These are phyloP conservation scores for Thalassoma bifasciatum DNA, from an alignment of 2,113 vertebrate species.

Conservation along the genomic window DNA sequence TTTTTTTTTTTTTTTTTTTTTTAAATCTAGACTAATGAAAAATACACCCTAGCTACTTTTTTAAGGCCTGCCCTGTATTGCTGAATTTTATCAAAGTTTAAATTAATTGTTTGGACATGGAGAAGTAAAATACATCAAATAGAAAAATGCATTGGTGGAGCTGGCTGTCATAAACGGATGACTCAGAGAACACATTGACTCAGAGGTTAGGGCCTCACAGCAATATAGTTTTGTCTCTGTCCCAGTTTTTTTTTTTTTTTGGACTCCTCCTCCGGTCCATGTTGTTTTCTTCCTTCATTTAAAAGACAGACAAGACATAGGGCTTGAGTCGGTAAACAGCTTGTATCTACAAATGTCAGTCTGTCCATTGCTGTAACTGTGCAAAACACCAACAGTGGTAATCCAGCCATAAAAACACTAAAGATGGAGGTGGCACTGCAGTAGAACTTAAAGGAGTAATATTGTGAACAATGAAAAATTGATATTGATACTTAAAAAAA, in stretches of 20 bases:
- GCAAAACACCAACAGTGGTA: neutral
- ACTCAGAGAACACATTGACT: slow-evolving; percentile 1
- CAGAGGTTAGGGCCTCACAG: slow-evolving; percentile 6
- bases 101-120: neutral
- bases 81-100: no score
- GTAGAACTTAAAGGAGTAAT: neutral
- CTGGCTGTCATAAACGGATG: neutral
- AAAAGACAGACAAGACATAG: slow-evolving; percentile 6
- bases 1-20: no score
- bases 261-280: neutral
- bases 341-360: slow-evolving; percentile 18
- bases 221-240: neutral
- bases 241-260: slow-evolving; percentile 10
- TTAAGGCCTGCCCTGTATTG: no score
- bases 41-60: no score
- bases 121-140: neutral
- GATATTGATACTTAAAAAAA: neutral
- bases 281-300: slow-evolving; percentile 3
- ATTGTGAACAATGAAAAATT: neutral
- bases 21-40: no score
- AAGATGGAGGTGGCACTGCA: neutral
- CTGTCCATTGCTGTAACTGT: neutral
- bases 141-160: neutral
- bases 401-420: neutral
- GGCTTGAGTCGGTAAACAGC: neutral